Percentiles rank a stretch among this genome's conserved stretches.
phyloP scores from a whole-genome alignment of 2,113 vertebrate species.

The Lynx canadensis region DNA sequence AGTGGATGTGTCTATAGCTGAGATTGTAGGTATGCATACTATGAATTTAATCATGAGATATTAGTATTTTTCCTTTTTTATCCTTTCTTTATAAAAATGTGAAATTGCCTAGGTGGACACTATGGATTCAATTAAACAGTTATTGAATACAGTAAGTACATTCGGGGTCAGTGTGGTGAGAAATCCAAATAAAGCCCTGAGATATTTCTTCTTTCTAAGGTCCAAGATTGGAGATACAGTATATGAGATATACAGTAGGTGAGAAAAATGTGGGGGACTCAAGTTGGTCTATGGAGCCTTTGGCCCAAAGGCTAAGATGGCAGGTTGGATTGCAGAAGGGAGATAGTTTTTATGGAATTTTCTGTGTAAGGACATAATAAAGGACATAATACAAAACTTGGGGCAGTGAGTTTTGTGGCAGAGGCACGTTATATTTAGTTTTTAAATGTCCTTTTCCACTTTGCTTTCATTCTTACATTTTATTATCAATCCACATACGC shows the following conservation, averaged over 20 bases:
- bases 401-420: neutral
- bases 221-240: neutral
- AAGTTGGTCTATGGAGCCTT: neutral
- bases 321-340: neutral
- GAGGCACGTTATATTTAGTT: neutral
- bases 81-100: neutral
- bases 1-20: neutral
- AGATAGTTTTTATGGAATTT: neutral
- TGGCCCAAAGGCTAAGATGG: neutral
- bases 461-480: neutral
- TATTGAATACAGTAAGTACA: neutral
- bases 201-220: neutral
- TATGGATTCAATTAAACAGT: neutral
- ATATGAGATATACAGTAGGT: neutral
- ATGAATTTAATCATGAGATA: neutral
- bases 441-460: neutral
- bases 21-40: neutral
- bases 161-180: neutral
- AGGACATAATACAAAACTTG: neutral
- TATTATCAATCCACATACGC: neutral
- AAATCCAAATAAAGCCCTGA: neutral
- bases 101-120: neutral
- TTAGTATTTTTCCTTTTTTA: neutral
- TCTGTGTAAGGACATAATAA: neutral
- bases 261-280: neutral